Conservation (phyloP, 2,797 vertebrate species). For the Microhierax caerulescens region DNA sequence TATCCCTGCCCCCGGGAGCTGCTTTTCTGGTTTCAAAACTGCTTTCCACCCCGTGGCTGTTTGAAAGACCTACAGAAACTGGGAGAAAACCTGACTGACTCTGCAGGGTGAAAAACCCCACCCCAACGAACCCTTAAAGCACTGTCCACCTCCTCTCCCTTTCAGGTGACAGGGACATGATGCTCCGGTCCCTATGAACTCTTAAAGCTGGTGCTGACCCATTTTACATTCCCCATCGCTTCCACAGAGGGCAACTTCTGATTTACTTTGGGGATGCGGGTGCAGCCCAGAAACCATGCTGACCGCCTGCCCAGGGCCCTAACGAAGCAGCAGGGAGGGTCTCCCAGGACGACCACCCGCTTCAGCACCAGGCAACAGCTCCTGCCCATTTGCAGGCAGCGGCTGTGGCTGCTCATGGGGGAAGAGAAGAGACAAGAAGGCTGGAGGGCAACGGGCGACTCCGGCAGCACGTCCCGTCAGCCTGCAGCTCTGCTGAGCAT, state of each 20-base stretch:
- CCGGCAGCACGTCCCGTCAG: accelerated
- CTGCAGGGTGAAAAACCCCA: background rate
- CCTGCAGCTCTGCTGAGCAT: background rate
- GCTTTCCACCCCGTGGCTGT: background rate
- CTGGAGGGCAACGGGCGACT: background rate
- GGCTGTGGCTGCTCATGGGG: accelerated
- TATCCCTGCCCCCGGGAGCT: background rate
- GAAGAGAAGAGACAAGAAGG: background rate
- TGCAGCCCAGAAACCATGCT: background rate
- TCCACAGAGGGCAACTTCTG: background rate
- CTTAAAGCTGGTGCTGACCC: background rate
- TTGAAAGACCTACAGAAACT: background rate
- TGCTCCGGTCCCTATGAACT: background rate
- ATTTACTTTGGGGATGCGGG: accelerated
- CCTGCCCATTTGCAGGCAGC: background rate
- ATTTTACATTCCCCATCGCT: background rate
- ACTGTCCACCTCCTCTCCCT: background rate
- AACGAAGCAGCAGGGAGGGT: accelerated
- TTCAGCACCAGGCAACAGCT: background rate
- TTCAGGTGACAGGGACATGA: background rate
- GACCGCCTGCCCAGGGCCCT: background rate
- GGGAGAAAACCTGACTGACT: background rate
- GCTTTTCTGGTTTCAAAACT: background rate
- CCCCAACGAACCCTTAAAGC: too few species aligned
- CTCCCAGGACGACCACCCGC: background rate